Conservation (phyloP, 2,888 invertebrate genomes). For the Venustoraphidia nigricollis region DNA sequence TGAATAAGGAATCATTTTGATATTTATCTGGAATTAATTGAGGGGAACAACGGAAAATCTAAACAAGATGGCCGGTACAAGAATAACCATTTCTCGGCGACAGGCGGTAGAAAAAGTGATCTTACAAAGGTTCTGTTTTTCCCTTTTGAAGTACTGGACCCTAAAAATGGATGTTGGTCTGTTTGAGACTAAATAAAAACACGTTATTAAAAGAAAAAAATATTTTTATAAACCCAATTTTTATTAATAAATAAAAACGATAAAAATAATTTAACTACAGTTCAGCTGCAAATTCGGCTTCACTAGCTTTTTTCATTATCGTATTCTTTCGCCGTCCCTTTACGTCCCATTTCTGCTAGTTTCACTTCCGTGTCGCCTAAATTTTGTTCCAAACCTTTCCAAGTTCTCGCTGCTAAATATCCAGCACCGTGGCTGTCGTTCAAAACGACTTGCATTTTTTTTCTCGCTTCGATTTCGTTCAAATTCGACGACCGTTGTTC, state of each 20-base stretch:
- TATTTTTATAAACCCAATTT: too few relatives aligned
- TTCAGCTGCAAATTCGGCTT: neutral
- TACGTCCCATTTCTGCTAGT: slow-evolving; percentile 51
- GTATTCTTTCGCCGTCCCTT: slow-evolving; percentile 61
- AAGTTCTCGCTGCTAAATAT: slow-evolving; percentile 49
- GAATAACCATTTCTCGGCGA: too few relatives aligned
- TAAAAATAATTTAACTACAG: slow-evolving; percentile 13
- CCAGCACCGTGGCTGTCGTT: slow-evolving; percentile 41
- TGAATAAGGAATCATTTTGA: too few relatives aligned
- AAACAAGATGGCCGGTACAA: too few relatives aligned
- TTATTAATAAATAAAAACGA: neutral
- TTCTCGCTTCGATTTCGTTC: slow-evolving; percentile 24
- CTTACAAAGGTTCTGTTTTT: too few relatives aligned
- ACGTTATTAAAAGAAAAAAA: too few relatives aligned
- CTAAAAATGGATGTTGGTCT: too few relatives aligned
- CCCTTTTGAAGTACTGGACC: too few relatives aligned
- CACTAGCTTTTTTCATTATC: slow-evolving; percentile 33
- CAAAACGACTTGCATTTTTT: slow-evolving; percentile 30
- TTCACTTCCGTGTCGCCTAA: slow-evolving; percentile 57
- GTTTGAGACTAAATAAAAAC: too few relatives aligned
- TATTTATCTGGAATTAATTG: too few relatives aligned
- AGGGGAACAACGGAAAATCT: too few relatives aligned
- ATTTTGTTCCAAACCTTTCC: slow-evolving; percentile 77
- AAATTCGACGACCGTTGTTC: slow-evolving; percentile 22
- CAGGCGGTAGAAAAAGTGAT: too few relatives aligned